Percentiles rank a stretch among this genome's conserved stretches.
phyloP scores from a whole-genome alignment of 2,888 invertebrate species.

The Linnaemya tessellans region DNA sequence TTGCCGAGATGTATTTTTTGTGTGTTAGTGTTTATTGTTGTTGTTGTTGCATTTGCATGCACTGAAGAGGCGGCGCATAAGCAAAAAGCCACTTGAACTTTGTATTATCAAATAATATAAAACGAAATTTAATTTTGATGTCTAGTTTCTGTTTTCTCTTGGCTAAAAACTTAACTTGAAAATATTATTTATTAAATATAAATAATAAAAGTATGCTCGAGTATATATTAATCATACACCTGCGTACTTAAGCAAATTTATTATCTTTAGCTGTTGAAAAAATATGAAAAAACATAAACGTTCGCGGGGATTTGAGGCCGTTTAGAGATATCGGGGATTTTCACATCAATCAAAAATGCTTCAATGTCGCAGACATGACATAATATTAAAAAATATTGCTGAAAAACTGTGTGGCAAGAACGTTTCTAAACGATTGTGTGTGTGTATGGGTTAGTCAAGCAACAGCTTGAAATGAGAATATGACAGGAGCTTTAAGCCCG shows the following conservation, averaged over 20 bases:
- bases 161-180: not conserved
- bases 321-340: slow-evolving; percentile 41
- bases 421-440: not conserved
- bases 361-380: slow-evolving; percentile 24
- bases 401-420: not conserved
- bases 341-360: slow-evolving; percentile 45
- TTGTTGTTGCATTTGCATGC: slow-evolving; percentile 6
- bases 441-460: not conserved
- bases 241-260: slow-evolving; percentile 36
- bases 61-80: not conserved
- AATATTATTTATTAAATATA: slow-evolving; percentile 16
- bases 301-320: slow-evolving; percentile 3
- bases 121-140: slow-evolving; percentile 31
- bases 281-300: not conserved
- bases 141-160: slow-evolving; percentile 3
- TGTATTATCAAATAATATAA: slow-evolving; percentile 48
- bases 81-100: slow-evolving; percentile 56
- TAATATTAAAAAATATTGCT: slow-evolving; percentile 16
- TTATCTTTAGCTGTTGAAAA: slow-evolving; percentile 17
- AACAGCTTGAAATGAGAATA: too few species aligned
- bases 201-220: not conserved
- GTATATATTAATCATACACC: slow-evolving; percentile 26
- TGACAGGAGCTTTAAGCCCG: too few species aligned
- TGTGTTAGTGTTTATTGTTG: not conserved
- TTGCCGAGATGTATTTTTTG: not conserved